phyloP scores from a whole-genome alignment of 1,140 invertebrate genomes.

The Heliothis subflexa region DNA sequence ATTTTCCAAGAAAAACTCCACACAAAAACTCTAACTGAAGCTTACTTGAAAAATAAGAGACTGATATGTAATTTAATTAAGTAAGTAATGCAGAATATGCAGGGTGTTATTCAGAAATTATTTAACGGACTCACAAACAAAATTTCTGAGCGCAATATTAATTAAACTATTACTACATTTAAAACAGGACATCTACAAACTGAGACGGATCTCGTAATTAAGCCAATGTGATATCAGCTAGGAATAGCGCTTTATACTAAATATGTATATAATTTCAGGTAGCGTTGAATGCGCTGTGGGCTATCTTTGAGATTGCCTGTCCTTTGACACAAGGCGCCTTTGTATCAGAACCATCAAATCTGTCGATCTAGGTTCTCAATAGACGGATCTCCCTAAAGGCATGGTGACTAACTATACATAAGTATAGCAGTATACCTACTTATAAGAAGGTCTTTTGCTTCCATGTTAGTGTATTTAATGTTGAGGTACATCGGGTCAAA shows the following conservation, averaged over 20 bases:
- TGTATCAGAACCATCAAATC: slow-evolving; percentile 26
- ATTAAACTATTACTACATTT: neutral
- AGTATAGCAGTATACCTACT: neutral
- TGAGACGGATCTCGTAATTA: slow-evolving; percentile 2
- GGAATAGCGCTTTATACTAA: neutral
- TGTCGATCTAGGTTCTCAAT: slow-evolving; percentile 26
- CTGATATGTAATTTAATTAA: slow-evolving; percentile 7
- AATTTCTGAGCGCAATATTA: neutral
- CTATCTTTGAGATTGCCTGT: slow-evolving; percentile 14
- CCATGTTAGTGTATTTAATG: neutral
- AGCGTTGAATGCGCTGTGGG: slow-evolving; percentile 18
- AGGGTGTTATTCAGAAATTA: neutral
- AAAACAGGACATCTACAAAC: neutral
- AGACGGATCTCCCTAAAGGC: neutral
- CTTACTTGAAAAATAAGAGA: neutral
- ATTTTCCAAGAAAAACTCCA: neutral
- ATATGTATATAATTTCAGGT: neutral
- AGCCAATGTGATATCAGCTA: neutral
- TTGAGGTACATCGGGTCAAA: neutral
- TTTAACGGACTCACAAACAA: neutral
- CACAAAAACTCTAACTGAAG: neutral
- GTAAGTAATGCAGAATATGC: neutral
- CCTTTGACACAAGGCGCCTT: slow-evolving; percentile 15
- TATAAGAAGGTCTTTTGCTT: neutral
- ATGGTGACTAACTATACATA: slow-evolving; percentile 1